Percentiles rank a stretch among this genome's conserved stretches.
phyloP scores from a whole-genome alignment of 1,140 invertebrate genomes.

The Ridgeia piscesae region DNA sequence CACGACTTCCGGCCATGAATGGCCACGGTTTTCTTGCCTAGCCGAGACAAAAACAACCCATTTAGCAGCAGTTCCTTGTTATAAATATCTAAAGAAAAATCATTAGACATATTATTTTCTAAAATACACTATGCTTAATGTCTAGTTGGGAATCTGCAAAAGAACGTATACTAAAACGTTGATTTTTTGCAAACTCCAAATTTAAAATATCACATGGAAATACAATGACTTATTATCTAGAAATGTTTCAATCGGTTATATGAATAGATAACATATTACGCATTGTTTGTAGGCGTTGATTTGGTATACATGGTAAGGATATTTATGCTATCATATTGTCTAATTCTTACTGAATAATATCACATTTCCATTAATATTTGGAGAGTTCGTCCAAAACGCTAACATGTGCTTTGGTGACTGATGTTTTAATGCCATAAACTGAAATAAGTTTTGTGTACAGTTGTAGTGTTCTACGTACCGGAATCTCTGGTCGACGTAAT shows the following conservation, averaged over 20 bases:
- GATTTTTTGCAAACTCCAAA: not conserved
- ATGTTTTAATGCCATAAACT: not conserved
- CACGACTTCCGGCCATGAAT: conserved; percentile 15
- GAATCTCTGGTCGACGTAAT: not conserved
- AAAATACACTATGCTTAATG: not conserved
- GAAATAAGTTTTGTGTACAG: not conserved
- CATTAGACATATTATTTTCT: not conserved
- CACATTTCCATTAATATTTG: not conserved
- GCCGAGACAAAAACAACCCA: not conserved
- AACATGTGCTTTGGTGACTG: not conserved
- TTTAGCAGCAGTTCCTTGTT: not conserved
- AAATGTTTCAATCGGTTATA: not conserved
- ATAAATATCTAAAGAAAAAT: not conserved
- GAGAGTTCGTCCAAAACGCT: no score
- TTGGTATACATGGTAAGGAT: not conserved
- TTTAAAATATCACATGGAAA: not conserved
- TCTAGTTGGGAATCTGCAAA: not conserved
- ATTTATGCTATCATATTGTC: not conserved
- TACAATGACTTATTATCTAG: not conserved
- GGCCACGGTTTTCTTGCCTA: conserved; percentile 9
- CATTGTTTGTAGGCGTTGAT: not conserved
- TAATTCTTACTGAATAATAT: not conserved
- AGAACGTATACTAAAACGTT: no score
- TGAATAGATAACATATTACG: not conserved
- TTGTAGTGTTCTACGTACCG: not conserved